Evolutionary conservation across 2,888 invertebrate species (phyloP).

Genomic region (Nemoura dubitans): DNA sequence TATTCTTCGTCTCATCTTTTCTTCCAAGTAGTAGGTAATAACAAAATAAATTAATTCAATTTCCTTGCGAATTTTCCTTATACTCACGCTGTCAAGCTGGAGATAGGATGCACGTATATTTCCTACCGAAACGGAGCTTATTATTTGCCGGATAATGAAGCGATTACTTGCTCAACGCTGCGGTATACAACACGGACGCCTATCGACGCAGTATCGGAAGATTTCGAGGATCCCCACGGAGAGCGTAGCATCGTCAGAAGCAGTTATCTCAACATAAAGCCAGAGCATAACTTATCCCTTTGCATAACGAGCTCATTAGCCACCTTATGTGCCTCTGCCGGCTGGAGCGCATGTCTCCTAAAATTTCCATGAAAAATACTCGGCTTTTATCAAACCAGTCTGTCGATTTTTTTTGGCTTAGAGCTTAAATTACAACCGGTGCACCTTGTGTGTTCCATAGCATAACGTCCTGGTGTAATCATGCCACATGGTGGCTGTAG

Average conservation of each 20-base stretch:
- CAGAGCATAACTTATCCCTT: neutral
- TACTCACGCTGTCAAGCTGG: neutral
- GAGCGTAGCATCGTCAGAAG: neutral
- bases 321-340: neutral
- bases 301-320: constrained; percentile 30
- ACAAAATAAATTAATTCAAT: neutral
- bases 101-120: neutral
- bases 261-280: constrained; percentile 9
- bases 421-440: neutral
- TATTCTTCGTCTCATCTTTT: neutral
- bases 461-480: neutral
- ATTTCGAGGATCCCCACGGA: neutral
- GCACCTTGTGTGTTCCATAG: neutral
- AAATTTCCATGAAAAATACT: constrained; percentile 3
- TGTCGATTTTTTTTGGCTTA: no score
- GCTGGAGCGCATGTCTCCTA: neutral
- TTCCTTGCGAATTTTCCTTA: neutral
- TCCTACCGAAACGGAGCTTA: neutral
- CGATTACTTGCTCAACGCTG: neutral
- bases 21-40: neutral
- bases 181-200: constrained; percentile 1
- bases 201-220: neutral
- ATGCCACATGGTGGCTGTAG: neutral
- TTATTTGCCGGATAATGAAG: neutral
- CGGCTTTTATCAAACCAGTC: neutral